These are phyloP conservation scores for Agrilus biguttatus DNA, from an alignment of 2,888 invertebrate genomes.

Conservation along the genomic window DNA sequence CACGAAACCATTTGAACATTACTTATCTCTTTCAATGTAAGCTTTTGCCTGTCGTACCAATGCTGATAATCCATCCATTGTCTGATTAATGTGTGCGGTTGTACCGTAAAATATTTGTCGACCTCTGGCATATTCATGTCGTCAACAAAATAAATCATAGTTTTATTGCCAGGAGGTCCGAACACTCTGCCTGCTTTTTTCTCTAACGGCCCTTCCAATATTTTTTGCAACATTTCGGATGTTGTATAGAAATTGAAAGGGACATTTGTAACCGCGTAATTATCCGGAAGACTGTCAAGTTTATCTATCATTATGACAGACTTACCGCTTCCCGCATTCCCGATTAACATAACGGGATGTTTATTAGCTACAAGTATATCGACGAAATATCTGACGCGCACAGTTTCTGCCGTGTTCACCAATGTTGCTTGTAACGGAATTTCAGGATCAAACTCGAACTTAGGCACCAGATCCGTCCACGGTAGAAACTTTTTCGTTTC, in stretches of 20 bases:
- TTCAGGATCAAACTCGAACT: slow-evolving; percentile 74
- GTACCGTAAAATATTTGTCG: slow-evolving; percentile 86
- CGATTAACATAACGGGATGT: slow-evolving; percentile 84
- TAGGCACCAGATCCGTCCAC: slow-evolving; percentile 70
- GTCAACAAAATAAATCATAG: slow-evolving; percentile 86
- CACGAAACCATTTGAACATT: slow-evolving; percentile 89
- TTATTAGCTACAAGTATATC: slow-evolving; percentile 63
- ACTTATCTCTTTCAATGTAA: slow-evolving; percentile 78
- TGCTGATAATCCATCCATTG: slow-evolving; percentile 90
- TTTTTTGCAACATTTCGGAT: slow-evolving; percentile 77
- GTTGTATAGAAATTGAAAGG: slow-evolving; percentile 93
- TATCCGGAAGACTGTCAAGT: slow-evolving; percentile 55
- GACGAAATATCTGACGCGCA: slow-evolving; percentile 74
- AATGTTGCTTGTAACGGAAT: slow-evolving; percentile 62
- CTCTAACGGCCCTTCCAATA: slow-evolving; percentile 82
- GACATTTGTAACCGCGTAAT: slow-evolving; percentile 72
- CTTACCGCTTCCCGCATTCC: slow-evolving; percentile 82
- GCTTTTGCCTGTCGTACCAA: slow-evolving; percentile 85
- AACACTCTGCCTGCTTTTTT: slow-evolving; percentile 90
- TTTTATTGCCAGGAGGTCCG: slow-evolving; percentile 86
- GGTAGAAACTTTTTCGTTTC: slow-evolving; percentile 74
- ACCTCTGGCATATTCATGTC: slow-evolving; percentile 98
- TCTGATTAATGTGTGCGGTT: slow-evolving; percentile 84
- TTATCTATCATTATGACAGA: slow-evolving; percentile 83
- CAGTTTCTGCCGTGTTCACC: slow-evolving; percentile 83